These are phyloP conservation scores for Corydoras maculifer DNA, from an alignment of 2,113 vertebrate species.

Conservation along the genomic window DNA sequence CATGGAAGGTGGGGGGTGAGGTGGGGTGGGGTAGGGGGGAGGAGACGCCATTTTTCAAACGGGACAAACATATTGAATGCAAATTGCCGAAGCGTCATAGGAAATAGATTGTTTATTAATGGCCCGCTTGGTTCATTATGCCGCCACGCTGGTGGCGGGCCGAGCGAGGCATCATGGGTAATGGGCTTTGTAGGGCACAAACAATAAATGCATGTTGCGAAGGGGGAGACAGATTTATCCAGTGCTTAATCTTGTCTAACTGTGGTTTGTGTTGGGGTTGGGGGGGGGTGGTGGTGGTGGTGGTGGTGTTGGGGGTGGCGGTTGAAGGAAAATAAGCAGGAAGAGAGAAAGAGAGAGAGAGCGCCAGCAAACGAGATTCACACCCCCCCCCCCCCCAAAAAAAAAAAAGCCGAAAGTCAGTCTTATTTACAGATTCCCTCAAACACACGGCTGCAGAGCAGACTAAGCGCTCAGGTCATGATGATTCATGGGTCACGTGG, in stretches of 20 bases:
- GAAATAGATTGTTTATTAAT: constrained; percentile 78
- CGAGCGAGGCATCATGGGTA: constrained; percentile 63
- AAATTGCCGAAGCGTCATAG: constrained; percentile 72
- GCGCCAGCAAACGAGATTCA: not conserved
- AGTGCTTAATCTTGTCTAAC: constrained; percentile 59
- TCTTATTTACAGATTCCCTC: too few species aligned
- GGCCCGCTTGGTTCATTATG: constrained; percentile 70
- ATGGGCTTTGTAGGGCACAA: constrained; percentile 64
- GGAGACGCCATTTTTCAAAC: constrained; percentile 67
- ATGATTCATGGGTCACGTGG: not conserved
- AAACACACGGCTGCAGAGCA: too few species aligned
- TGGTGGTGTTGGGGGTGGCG: too few species aligned
- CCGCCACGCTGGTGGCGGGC: constrained; percentile 40
- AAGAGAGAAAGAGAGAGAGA: not conserved
- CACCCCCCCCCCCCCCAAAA: not conserved
- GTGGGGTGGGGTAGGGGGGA: constrained; percentile 16
- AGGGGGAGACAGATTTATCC: constrained; percentile 58
- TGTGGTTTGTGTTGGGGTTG: constrained; percentile 29
- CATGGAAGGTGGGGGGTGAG: constrained; percentile 42
- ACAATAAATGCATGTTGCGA: constrained; percentile 66
- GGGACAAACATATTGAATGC: constrained; percentile 75
- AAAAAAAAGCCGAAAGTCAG: not conserved
- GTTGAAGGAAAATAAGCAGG: not conserved
- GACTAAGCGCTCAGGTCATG: not conserved
- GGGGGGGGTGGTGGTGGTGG: not conserved